Evolutionary conservation across 1,140 invertebrate genomes (phyloP).

Genomic region (Tetramorium simillimum): DNA sequence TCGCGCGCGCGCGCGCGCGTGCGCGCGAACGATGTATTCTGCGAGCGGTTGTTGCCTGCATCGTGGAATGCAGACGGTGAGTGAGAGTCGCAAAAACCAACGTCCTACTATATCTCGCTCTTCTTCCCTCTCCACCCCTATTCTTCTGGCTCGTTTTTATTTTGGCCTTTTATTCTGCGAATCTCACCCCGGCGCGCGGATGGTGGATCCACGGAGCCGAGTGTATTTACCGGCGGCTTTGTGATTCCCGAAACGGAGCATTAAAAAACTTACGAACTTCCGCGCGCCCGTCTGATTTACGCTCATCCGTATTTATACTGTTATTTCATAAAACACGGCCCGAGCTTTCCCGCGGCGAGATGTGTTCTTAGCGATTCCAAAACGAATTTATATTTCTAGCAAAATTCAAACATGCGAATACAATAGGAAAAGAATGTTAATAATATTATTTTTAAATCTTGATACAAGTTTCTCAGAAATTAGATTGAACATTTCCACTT

Average conservation of each 20-base stretch:
- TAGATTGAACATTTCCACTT: not conserved
- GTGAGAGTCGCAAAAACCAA: constrained; percentile 75
- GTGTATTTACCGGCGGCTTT: constrained; percentile 26
- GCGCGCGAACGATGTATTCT: constrained; percentile 40
- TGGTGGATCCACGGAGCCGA: not conserved
- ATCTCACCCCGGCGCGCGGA: not conserved
- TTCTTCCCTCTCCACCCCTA: constrained; percentile 42
- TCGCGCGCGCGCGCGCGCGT: not conserved
- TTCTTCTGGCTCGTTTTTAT: constrained; percentile 33
- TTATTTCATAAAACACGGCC: not conserved
- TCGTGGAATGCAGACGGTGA: constrained; percentile 77
- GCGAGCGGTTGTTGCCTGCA: constrained; percentile 77
- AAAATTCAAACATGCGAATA: not conserved
- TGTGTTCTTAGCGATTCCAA: not conserved
- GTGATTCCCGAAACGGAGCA: not conserved
- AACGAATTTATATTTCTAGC: not conserved
- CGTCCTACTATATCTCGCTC: constrained; percentile 68
- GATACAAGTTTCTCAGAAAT: not conserved
- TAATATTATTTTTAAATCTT: not conserved
- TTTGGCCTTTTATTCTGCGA: constrained; percentile 25
- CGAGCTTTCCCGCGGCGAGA: not conserved
- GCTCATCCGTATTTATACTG: constrained; percentile 24
- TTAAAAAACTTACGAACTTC: constrained; percentile 38
- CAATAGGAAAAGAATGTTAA: not conserved
- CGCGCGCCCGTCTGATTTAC: constrained; percentile 9